Evolutionary conservation across 2,797 vertebrate species (phyloP).

Genomic region (Aratinga solstitialis): DNA sequence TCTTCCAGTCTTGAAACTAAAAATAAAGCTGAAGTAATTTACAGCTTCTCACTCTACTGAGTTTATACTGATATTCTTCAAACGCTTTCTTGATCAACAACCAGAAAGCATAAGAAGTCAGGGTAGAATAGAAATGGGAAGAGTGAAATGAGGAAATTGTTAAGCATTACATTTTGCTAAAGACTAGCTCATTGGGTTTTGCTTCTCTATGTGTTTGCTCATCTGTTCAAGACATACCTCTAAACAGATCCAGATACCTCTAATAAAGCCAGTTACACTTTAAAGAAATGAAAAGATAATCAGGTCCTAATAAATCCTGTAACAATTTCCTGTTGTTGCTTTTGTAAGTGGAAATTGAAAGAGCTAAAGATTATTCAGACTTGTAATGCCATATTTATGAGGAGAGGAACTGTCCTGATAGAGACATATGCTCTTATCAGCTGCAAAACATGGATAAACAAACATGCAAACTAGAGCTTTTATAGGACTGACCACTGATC

Average conservation of each 20-base stretch:
- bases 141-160: neutral
- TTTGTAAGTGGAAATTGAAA: neutral
- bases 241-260: neutral
- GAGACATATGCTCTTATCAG: neutral
- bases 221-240: neutral
- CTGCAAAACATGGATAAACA: neutral
- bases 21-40: neutral
- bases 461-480: neutral
- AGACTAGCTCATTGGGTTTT: neutral
- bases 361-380: neutral
- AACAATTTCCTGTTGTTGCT: neutral
- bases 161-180: neutral
- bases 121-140: neutral
- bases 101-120: neutral
- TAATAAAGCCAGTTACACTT: neutral
- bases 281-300: neutral
- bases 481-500: neutral
- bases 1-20: neutral
- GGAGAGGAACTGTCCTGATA: neutral
- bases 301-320: neutral
- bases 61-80: neutral
- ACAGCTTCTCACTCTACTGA: neutral
- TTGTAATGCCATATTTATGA: neutral
- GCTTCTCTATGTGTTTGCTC: neutral
- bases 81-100: neutral